phyloP scores from a whole-genome alignment of 2,113 vertebrate species.

The Daboia siamensis region DNA sequence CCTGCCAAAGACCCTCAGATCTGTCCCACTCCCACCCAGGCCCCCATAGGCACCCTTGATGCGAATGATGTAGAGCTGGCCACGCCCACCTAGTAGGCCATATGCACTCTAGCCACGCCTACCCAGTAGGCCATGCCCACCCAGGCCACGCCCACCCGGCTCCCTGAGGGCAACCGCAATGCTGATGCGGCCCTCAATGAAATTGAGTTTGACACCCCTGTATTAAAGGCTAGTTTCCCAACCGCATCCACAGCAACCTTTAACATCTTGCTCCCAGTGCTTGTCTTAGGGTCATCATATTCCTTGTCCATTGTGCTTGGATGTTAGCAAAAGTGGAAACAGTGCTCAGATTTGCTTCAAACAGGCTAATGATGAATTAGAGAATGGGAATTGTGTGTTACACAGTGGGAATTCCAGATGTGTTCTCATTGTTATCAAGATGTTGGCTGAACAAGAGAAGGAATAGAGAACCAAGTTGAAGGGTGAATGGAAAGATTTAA shows the following conservation, averaged over 20 bases:
- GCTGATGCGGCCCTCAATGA: too few species aligned
- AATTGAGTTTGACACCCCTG: too few species aligned
- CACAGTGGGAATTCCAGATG: neutral
- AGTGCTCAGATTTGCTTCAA: neutral
- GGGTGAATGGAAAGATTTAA: neutral
- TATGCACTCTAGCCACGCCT: too few species aligned
- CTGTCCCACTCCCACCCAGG: too few species aligned
- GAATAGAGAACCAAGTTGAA: neutral
- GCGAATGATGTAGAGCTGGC: too few species aligned
- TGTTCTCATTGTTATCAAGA: neutral
- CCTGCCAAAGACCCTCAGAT: too few species aligned
- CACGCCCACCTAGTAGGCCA: too few species aligned
- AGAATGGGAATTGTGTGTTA: neutral
- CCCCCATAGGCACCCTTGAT: too few species aligned
- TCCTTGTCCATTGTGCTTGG: neutral
- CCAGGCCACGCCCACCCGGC: too few species aligned
- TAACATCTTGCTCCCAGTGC: neutral
- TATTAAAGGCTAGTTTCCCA: neutral
- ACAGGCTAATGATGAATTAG: neutral
- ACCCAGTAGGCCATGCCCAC: too few species aligned
- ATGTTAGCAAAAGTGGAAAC: neutral
- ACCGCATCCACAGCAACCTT: neutral
- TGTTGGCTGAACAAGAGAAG: neutral
- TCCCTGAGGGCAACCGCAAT: too few species aligned
- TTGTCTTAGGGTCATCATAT: neutral